phyloP scores from a whole-genome alignment of 2,888 invertebrate species.

The Dicyrtoma fusca region DNA sequence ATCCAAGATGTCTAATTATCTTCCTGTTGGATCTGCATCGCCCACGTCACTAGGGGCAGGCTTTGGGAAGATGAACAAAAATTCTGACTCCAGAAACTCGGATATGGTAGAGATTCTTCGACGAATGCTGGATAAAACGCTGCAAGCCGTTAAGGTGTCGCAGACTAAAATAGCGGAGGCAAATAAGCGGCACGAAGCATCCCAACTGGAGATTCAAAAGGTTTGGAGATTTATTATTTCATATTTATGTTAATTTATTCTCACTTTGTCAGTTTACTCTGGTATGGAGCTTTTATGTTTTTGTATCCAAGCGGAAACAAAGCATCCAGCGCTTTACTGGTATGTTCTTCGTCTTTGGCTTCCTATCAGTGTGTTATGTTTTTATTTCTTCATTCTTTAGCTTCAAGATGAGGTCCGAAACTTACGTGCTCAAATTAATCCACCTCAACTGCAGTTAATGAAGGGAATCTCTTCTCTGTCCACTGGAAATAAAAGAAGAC shows the following conservation, averaged over 20 bases:
- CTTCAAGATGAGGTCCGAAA: slow-evolving; percentile 27
- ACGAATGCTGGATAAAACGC: slow-evolving; percentile 16
- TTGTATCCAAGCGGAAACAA: too few relatives aligned
- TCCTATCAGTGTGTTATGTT: not conserved
- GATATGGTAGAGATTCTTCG: slow-evolving; percentile 10
- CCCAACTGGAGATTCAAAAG: slow-evolving; percentile 19
- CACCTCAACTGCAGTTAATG: slow-evolving; percentile 23
- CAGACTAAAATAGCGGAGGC: slow-evolving; percentile 13
- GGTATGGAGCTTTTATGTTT: too few relatives aligned
- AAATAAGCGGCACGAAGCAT: slow-evolving; percentile 12
- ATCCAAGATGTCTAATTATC: not conserved
- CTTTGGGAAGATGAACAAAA: not conserved
- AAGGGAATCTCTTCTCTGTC: slow-evolving; percentile 6
- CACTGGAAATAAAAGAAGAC: slow-evolving; percentile 8
- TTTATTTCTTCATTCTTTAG: slow-evolving; percentile 11
- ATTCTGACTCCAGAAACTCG: not conserved
- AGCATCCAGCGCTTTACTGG: too few relatives aligned
- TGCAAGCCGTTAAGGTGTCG: slow-evolving; percentile 17
- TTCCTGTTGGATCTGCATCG: not conserved
- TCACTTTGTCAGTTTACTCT: too few relatives aligned
- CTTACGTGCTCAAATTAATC: slow-evolving; percentile 26
- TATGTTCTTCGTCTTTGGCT: not conserved
- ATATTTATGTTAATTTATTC: too few relatives aligned
- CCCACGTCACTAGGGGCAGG: not conserved
- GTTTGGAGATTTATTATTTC: too few relatives aligned